These are phyloP conservation scores for Karalla daura DNA, from an alignment of 2,797 vertebrate species.

Conservation along the genomic window DNA sequence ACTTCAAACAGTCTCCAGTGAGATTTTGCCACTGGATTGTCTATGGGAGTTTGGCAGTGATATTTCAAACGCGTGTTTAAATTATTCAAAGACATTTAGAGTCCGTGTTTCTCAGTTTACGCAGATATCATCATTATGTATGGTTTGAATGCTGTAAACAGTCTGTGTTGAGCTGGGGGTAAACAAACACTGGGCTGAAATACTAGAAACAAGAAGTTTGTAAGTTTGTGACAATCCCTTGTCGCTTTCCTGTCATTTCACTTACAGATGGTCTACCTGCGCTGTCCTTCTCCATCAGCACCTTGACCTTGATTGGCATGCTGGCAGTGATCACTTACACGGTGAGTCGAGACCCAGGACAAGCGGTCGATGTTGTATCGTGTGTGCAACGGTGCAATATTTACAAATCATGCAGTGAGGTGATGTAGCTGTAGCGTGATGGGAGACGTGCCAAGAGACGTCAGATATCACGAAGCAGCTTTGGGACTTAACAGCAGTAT, in stretches of 20 bases:
- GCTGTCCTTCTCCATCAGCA: conserved; percentile 97
- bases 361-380: conserved; percentile 48
- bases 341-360: conserved; percentile 86
- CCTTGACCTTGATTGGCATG: conserved; percentile 98
- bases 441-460: conserved; percentile 2
- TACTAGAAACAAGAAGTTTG: conserved; percentile 1
- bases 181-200: conserved; percentile 29
- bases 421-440: conserved; percentile 28
- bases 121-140: neutral
- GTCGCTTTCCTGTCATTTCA: conserved; percentile 44
- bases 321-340: conserved; percentile 98
- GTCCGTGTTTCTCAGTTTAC: neutral
- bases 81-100: conserved; percentile 1
- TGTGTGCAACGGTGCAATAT: conserved; percentile 46
- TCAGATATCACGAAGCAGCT: neutral
- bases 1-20: neutral
- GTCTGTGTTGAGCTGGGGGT: conserved; percentile 1
- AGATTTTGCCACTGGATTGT: neutral
- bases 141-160: neutral
- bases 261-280: conserved; percentile 92
- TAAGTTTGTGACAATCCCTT: too few species aligned
- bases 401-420: conserved; percentile 29
- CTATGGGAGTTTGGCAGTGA: neutral
- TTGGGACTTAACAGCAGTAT: neutral
- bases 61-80: neutral